These are phyloP conservation scores for Dryadula phaetusa DNA, from an alignment of 2,888 invertebrate species.

Conservation along the genomic window DNA sequence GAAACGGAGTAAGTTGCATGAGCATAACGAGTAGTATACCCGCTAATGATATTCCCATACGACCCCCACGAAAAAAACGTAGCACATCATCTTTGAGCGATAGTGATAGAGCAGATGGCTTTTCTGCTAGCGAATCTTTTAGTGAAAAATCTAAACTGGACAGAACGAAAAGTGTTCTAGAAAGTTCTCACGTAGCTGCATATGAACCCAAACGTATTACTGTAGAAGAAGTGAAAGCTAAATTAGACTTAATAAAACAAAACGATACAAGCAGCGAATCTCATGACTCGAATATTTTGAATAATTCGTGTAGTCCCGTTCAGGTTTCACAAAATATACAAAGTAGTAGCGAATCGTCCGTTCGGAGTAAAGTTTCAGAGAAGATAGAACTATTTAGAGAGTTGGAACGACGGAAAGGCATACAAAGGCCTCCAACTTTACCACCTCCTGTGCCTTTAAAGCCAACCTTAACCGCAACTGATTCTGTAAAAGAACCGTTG, in stretches of 20 bases:
- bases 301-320: constrained; percentile 54
- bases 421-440: constrained; percentile 77
- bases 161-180: constrained; percentile 83
- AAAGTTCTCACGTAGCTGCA: constrained; percentile 51
- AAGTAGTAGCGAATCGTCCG: constrained; percentile 74
- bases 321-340: constrained; percentile 53
- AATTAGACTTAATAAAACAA: constrained; percentile 78
- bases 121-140: constrained; percentile 75
- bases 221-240: constrained; percentile 84
- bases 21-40: constrained; percentile 88
- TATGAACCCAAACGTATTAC: constrained; percentile 75
- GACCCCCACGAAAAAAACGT: constrained; percentile 91
- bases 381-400: constrained; percentile 80
- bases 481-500: constrained; percentile 68
- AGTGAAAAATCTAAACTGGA: constrained; percentile 78
- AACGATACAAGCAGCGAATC: constrained; percentile 79
- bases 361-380: constrained; percentile 79
- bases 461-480: constrained; percentile 60
- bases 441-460: constrained; percentile 79
- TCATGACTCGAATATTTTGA: constrained; percentile 71
- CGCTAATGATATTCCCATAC: constrained; percentile 82
- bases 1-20: constrained; percentile 90
- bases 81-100: constrained; percentile 86
- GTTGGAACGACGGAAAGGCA: constrained; percentile 74
- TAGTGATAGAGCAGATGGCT: constrained; percentile 84